Evolutionary conservation across 2,888 invertebrate genomes (phyloP).

Genomic region (Chrysotoxum bicinctum): DNA sequence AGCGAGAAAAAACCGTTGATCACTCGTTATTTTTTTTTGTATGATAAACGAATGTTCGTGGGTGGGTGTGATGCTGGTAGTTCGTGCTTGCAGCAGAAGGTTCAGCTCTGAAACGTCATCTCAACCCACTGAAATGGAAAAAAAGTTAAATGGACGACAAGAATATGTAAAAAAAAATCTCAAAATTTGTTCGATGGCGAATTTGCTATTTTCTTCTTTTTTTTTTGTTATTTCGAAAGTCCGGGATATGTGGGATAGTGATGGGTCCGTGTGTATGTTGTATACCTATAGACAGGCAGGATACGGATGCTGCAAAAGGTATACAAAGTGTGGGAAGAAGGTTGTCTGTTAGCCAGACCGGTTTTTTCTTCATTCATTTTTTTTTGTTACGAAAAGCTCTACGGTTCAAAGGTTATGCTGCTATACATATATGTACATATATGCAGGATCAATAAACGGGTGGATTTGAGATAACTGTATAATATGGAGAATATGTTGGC

Average conservation of each 20-base stretch:
- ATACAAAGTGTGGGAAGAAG: constrained; percentile 54
- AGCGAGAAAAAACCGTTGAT: constrained; percentile 59
- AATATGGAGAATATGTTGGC: constrained; percentile 5
- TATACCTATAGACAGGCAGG: constrained; percentile 8
- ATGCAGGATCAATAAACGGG: constrained; percentile 53
- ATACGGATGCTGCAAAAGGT: constrained; percentile 23
- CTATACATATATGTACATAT: too few relatives aligned
- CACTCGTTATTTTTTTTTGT: constrained; percentile 32
- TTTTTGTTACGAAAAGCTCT: background rate
- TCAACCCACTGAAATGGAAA: constrained; percentile 38
- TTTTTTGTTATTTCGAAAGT: constrained; percentile 13
- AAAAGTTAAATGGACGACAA: constrained; percentile 12
- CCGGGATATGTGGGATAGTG: constrained; percentile 63
- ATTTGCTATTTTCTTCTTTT: constrained; percentile 38
- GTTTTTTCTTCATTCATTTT: background rate
- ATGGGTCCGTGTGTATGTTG: constrained; percentile 37
- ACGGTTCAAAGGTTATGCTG: constrained; percentile 49
- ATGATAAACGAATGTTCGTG: constrained; percentile 28
- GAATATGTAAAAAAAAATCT: constrained; percentile 4
- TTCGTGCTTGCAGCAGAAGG: constrained; percentile 41
- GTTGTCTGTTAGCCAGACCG: constrained; percentile 48
- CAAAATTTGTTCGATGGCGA: constrained; percentile 65
- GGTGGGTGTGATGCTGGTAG: constrained; percentile 57
- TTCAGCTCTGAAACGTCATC: constrained; percentile 41
- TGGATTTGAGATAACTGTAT: constrained; percentile 1